Evolutionary conservation across 1,140 invertebrate species (phyloP).

Genomic region (Sinella curviseta): DNA sequence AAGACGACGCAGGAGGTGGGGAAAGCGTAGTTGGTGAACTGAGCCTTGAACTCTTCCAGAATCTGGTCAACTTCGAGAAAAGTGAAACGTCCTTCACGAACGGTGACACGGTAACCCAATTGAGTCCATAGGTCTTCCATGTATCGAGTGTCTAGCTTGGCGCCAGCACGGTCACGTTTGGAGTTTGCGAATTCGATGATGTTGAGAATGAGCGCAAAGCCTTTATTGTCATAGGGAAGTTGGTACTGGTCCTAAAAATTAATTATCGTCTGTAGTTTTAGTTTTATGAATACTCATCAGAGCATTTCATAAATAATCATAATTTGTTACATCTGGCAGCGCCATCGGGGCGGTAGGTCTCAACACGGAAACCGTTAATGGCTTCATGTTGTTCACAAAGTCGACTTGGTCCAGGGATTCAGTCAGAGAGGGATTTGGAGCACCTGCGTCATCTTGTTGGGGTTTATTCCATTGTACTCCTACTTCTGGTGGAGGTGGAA

Average conservation of each 20-base stretch:
- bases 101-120: not conserved
- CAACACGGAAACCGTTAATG: not conserved
- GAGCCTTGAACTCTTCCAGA: not conserved
- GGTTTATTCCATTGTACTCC: not conserved
- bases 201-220: not conserved
- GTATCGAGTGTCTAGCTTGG: not conserved
- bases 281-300: not conserved
- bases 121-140: not conserved
- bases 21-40: not conserved
- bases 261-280: not conserved
- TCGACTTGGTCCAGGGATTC: not conserved
- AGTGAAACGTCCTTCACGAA: not conserved
- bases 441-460: too few species aligned
- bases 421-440: not conserved
- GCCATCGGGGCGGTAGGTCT: not conserved
- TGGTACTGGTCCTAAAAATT: constrained; percentile 1
- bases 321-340: not conserved
- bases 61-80: not conserved
- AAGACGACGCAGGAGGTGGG: not conserved
- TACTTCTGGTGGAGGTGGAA: not conserved
- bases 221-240: not conserved
- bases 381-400: not conserved
- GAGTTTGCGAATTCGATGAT: not conserved
- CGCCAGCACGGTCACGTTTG: not conserved
- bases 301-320: not conserved